These are phyloP conservation scores for Isaurus tuberculatus DNA, from an alignment of 92 coral and sea anemone species.

Conservation along the genomic window DNA sequence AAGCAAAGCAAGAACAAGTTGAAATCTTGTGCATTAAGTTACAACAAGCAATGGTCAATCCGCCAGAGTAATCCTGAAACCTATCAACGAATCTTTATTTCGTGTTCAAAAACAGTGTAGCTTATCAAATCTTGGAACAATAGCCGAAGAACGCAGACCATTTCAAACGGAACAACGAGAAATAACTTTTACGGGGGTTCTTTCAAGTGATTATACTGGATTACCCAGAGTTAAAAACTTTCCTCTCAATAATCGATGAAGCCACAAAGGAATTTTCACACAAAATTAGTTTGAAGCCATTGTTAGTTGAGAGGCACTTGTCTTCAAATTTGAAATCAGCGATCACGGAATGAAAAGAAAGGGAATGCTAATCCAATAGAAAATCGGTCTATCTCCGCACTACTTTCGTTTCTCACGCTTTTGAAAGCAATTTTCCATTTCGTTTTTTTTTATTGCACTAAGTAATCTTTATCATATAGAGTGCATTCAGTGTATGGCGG, in stretches of 20 bases:
- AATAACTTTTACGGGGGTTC: slow-evolving; percentile 8
- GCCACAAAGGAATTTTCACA: slow-evolving; percentile 40
- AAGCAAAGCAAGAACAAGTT: neutral
- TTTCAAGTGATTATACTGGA: slow-evolving; percentile 32
- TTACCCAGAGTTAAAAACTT: slow-evolving; percentile 32
- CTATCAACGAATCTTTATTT: slow-evolving; percentile 37
- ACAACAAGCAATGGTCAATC: neutral
- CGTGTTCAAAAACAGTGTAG: slow-evolving; percentile 43
- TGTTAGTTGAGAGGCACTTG: slow-evolving; percentile 26
- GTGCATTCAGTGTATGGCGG: neutral
- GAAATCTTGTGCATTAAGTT: neutral
- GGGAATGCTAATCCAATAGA: slow-evolving; percentile 43
- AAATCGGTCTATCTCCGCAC: slow-evolving; percentile 10
- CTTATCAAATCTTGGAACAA: slow-evolving; percentile 21
- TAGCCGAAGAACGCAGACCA: neutral
- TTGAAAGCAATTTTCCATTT: slow-evolving; percentile 26
- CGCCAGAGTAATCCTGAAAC: slow-evolving; percentile 20
- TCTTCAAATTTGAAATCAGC: slow-evolving; percentile 22
- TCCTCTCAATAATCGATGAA: slow-evolving; percentile 27
- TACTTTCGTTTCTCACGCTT: slow-evolving; percentile 39
- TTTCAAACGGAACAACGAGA: slow-evolving; percentile 20
- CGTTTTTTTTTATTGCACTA: slow-evolving; percentile 24
- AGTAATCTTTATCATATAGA: slow-evolving; percentile 5
- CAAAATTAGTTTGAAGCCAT: slow-evolving; percentile 36
- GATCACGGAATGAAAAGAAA: slow-evolving; percentile 45